phyloP scores from a whole-genome alignment of 2,113 vertebrate species.

The Rhabdomys dilectus region DNA sequence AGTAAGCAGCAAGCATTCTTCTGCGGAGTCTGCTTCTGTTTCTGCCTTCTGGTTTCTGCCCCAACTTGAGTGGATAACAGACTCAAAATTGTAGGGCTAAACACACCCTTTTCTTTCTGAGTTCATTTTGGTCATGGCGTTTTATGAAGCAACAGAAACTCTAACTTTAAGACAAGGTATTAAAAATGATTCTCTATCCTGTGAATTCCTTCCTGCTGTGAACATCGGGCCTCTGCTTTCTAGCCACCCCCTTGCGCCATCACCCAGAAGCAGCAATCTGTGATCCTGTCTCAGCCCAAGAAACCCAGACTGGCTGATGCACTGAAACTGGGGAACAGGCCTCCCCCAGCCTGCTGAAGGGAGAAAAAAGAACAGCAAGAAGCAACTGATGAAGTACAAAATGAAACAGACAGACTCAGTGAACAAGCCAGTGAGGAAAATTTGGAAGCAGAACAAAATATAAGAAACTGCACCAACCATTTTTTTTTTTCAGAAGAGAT shows the following conservation, averaged over 20 bases:
- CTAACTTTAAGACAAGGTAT: neutral
- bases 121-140: neutral
- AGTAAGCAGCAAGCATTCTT: neutral
- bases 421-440: too few relatives aligned
- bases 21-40: too few relatives aligned
- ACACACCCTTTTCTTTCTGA: neutral
- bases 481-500: too few relatives aligned
- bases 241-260: neutral
- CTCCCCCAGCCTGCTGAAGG: neutral
- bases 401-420: too few relatives aligned
- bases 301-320: neutral
- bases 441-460: too few relatives aligned
- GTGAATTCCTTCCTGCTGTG: too few relatives aligned
- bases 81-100: neutral
- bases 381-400: too few relatives aligned
- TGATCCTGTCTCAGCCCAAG: conserved; percentile 1
- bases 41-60: neutral
- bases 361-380: neutral
- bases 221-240: too few relatives aligned
- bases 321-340: neutral
- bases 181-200: neutral
- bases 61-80: neutral
- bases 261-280: conserved; percentile 65
- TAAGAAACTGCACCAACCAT: too few relatives aligned
- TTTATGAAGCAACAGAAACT: neutral